These are phyloP conservation scores for Silurus lanzhouensis DNA, from an alignment of 2,797 vertebrate species.

Conservation along the genomic window DNA sequence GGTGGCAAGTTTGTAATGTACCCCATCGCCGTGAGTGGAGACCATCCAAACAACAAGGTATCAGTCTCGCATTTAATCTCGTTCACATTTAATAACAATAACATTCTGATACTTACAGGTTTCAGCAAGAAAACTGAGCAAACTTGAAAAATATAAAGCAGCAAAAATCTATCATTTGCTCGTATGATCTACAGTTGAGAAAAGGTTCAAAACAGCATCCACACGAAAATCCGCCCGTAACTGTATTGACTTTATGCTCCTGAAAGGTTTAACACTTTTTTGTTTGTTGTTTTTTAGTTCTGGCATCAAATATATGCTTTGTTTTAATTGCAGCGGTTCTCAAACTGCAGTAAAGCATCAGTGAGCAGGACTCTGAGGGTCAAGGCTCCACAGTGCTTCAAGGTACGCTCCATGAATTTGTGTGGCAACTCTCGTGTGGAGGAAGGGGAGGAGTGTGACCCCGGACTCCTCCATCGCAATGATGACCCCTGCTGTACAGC, in stretches of 20 bases:
- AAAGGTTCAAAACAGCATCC: neutral
- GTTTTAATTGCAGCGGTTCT: slow-evolving; percentile 82
- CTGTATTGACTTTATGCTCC: neutral
- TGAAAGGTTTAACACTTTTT: neutral
- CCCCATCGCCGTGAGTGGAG: slow-evolving; percentile 96
- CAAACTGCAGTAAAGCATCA: slow-evolving; percentile 92
- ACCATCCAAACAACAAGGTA: slow-evolving; percentile 97
- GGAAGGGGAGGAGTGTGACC: slow-evolving; percentile 92
- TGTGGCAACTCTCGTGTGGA: slow-evolving; percentile 98
- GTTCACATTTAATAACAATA: neutral
- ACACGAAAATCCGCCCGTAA: neutral
- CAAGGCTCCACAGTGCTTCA: slow-evolving; percentile 90
- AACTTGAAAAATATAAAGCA: neutral
- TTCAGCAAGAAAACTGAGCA: neutral
- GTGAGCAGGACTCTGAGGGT: slow-evolving; percentile 85
- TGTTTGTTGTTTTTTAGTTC: neutral
- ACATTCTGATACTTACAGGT: neutral
- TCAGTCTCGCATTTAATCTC: neutral
- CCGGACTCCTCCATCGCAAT: slow-evolving; percentile 86
- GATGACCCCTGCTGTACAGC: slow-evolving; percentile 86
- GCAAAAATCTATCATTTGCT: neutral
- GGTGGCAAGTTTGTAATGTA: slow-evolving; percentile 98
- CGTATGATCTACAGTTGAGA: neutral
- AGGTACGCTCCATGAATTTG: slow-evolving; percentile 90
- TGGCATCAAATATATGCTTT: neutral